Conservation (phyloP, 2,797 vertebrate genomes). For the Sphenodon punctatus region DNA sequence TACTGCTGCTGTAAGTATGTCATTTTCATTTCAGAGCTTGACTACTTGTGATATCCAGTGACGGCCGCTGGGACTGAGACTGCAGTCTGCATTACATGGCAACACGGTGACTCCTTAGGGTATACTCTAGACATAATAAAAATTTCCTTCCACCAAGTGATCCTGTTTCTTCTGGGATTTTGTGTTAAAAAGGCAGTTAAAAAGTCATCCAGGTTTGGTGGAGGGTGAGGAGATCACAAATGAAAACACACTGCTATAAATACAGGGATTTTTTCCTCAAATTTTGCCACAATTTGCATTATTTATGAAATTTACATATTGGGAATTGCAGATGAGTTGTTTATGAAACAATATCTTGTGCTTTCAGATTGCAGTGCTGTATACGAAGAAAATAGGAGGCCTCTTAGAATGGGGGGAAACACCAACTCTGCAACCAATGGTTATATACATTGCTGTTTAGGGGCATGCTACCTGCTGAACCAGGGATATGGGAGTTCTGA, state of each 20-base stretch:
- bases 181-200: background rate
- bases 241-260: background rate
- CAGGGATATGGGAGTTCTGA: background rate
- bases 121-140: slow-evolving; percentile 77
- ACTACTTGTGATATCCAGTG: slow-evolving; percentile 34
- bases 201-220: background rate
- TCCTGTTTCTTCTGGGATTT: background rate
- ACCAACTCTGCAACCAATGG: background rate
- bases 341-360: background rate
- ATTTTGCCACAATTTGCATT: background rate
- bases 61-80: slow-evolving; percentile 31
- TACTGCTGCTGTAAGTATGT: slow-evolving; percentile 29
- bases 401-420: background rate
- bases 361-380: background rate
- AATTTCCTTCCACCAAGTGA: slow-evolving; percentile 65
- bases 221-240: background rate
- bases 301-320: background rate
- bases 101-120: slow-evolving; percentile 62
- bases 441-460: slow-evolving; percentile 4
- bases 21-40: slow-evolving; percentile 54
- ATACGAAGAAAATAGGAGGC: background rate
- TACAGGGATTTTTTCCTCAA: background rate
- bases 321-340: background rate
- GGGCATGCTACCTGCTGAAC: background rate
- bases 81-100: slow-evolving; percentile 5